phyloP scores from a whole-genome alignment of 1,140 invertebrate genomes.

The Drosophila mauritiana region DNA sequence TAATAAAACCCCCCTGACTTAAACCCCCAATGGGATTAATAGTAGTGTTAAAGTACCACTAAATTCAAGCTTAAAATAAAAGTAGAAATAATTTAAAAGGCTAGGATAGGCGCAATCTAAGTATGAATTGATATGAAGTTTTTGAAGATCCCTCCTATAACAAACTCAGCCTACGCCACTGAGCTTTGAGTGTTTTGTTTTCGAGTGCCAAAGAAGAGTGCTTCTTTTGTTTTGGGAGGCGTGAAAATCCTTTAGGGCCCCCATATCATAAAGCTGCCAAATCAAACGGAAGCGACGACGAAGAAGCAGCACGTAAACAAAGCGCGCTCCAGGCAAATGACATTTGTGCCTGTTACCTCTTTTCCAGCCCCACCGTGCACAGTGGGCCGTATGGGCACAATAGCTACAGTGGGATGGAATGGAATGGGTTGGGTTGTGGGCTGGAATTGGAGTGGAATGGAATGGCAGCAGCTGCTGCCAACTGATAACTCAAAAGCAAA shows the following conservation, averaged over 20 bases:
- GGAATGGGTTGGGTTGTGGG: neutral
- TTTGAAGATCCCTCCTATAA: neutral
- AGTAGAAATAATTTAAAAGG: too few relatives aligned
- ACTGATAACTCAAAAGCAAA: constrained; percentile 46
- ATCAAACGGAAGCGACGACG: constrained; percentile 71
- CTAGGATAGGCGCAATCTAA: too few relatives aligned
- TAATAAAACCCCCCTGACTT: neutral
- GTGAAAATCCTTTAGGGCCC: constrained; percentile 63
- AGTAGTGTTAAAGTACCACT: too few relatives aligned
- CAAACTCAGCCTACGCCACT: neutral
- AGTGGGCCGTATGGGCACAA: constrained; percentile 31
- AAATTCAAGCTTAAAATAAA: neutral
- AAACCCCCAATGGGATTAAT: too few relatives aligned
- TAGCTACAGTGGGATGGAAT: neutral
- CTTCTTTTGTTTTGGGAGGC: constrained; percentile 46
- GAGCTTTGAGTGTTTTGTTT: constrained; percentile 8
- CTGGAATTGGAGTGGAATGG: neutral
- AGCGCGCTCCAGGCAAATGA: constrained; percentile 44
- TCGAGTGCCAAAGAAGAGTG: constrained; percentile 11
- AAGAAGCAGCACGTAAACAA: constrained; percentile 29
- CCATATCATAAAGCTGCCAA: constrained; percentile 69
- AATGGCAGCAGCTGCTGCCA: constrained; percentile 29
- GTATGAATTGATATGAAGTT: too few relatives aligned
- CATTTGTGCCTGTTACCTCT: constrained; percentile 24
- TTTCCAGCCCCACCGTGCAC: constrained; percentile 12